Conservation (phyloP, 2,888 invertebrate genomes). For the Perdita meconis region DNA sequence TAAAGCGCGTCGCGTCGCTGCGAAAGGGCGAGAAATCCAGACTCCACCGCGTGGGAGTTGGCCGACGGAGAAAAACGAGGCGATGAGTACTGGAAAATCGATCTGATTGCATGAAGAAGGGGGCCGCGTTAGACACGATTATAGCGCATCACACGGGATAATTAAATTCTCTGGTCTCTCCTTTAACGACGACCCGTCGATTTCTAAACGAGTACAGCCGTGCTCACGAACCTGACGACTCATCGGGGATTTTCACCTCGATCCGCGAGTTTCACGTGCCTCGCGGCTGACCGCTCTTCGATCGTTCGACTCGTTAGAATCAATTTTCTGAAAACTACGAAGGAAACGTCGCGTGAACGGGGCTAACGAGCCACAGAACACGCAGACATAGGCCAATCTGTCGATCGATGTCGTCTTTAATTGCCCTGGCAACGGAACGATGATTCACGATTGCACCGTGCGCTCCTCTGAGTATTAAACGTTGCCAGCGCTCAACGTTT, state of each 20-base stretch:
- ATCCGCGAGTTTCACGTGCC: slow-evolving; percentile 49
- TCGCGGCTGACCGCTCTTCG: slow-evolving; percentile 22
- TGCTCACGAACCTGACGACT: background rate
- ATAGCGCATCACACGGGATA: slow-evolving; percentile 27
- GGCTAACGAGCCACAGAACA: slow-evolving; percentile 42
- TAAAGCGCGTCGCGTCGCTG: background rate
- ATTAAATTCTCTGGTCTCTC: slow-evolving; percentile 22
- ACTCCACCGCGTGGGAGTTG: background rate
- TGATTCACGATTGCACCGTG: slow-evolving; percentile 13
- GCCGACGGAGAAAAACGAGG: background rate
- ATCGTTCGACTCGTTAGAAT: slow-evolving; percentile 3
- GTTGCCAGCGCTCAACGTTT: no score
- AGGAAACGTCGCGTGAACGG: slow-evolving; percentile 20
- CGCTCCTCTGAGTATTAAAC: background rate
- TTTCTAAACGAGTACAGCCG: slow-evolving; percentile 20
- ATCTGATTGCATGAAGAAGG: background rate
- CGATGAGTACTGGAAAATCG: background rate
- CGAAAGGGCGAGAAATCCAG: slow-evolving; percentile 10
- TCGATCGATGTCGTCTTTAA: background rate
- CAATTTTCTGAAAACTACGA: slow-evolving; percentile 6
- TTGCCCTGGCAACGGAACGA: slow-evolving; percentile 12
- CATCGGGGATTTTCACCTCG: slow-evolving; percentile 41
- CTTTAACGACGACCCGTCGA: slow-evolving; percentile 5
- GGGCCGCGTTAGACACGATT: slow-evolving; percentile 4
- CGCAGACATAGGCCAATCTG: background rate